Evolutionary conservation across 2,797 vertebrate genomes (phyloP).

Genomic region (Silurus aristotelis): DNA sequence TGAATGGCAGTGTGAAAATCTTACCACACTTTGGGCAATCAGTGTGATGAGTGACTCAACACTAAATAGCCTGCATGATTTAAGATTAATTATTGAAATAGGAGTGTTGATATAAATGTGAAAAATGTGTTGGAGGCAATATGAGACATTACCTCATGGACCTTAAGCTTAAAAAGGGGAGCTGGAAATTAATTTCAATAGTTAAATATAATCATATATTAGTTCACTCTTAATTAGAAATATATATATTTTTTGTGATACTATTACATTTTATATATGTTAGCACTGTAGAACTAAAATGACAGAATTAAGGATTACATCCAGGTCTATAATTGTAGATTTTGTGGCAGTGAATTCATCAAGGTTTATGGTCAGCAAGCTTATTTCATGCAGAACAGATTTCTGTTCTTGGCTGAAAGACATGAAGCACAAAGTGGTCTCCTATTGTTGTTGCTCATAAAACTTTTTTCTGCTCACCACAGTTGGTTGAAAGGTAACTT

Average conservation of each 20-base stretch:
- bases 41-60: neutral
- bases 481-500: neutral
- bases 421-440: neutral
- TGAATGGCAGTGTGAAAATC: neutral
- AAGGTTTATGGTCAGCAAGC: neutral
- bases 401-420: neutral
- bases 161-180: neutral
- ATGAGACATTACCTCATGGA: neutral
- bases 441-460: neutral
- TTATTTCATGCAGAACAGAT: neutral
- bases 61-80: neutral
- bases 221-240: neutral
- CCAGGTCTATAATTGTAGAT: neutral
- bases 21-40: neutral
- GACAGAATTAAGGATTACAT: neutral
- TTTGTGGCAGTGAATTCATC: neutral
- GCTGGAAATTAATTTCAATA: neutral
- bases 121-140: neutral
- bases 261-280: neutral
- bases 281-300: neutral
- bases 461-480: neutral
- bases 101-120: neutral
- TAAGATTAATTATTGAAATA: slow-evolving; percentile 6
- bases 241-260: neutral
- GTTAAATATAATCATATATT: neutral